Base-by-base conservation (phyloP, 1,140 invertebrate species). In the Drosophila tani region DNA sequence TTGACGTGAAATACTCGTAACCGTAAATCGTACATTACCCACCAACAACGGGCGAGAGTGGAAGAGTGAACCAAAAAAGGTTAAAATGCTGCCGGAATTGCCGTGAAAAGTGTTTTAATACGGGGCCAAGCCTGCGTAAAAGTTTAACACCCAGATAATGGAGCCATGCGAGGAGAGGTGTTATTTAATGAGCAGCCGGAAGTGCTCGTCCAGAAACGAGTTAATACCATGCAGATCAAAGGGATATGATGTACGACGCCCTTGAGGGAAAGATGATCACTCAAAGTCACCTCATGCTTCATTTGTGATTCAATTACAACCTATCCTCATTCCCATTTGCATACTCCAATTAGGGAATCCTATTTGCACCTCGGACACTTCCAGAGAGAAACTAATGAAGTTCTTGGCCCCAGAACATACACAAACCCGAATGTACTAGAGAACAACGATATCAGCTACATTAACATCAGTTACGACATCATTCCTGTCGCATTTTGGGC, bases 1-100 rank as follows among this genome's bases (percentile, higher is more conserved):
- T 87, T 87, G 84, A 88, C 77, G 79, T 82, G 47, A 87, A 79
- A 79, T 79, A 77, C 80, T 67, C 80, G 66, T 77, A 88, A 82
- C 64, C 80, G 66, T 77, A 88, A 87, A 82, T 82, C 67, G 75
- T 64, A 67, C 81, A 81, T 87, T 86, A 87, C 58, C 62, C 64
- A 56, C 53, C 53, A 65, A 45, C 43, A 24, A 27, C 35, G 4
- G 1, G 5, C 45, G 19, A n/a, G 38, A 12, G 15, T 24, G 29
- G 21, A 45, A n/a, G 57, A 47, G 57, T 50, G 65, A 47, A 77
- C 68, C 60, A 38, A 77, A 75, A 64, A 79, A 81, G 77, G 68
- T 80, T 80, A 83, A 87, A 67, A 83, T 67, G 80, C 50, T 67
- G 67, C 45, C 53, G 15, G 67, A 81, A 79, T 81, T 81, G 55